A percentile compares a stretch with the other conserved stretches of the same genome.
Evolutionary conservation across 1,140 invertebrate genomes (phyloP).

Genomic region (Triops longicaudatus): DNA sequence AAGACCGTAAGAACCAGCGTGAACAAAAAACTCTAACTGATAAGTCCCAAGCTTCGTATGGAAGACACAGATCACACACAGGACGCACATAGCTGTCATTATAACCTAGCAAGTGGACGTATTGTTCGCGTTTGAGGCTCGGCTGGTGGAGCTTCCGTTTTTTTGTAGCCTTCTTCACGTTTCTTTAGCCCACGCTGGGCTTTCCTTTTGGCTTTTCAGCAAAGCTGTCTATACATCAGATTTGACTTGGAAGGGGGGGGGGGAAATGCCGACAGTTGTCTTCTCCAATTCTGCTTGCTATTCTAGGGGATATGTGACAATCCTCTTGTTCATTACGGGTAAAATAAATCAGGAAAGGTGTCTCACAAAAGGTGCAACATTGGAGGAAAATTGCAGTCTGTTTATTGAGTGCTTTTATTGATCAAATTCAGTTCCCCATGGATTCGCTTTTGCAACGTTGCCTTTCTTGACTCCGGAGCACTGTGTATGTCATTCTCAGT

Average conservation of each 20-base stretch:
- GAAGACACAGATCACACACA: not conserved
- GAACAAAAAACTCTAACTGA: not conserved
- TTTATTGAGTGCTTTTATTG: not conserved
- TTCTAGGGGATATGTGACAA: not conserved
- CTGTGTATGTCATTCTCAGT: not conserved
- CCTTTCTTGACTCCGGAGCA: not conserved
- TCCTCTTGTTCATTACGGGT: not conserved
- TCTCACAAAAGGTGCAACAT: not conserved
- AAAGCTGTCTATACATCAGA: not conserved
- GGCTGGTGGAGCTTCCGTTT: not conserved
- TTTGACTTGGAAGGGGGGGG: not conserved
- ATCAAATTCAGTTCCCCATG: conserved; percentile 11
- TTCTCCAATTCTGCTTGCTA: not conserved
- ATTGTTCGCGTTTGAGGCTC: not conserved
- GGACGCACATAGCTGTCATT: not conserved
- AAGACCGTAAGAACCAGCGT: not conserved
- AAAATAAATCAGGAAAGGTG: not conserved
- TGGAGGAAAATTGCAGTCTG: not conserved
- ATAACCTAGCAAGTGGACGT: not conserved
- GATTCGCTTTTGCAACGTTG: not conserved
- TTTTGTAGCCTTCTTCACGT: not conserved
- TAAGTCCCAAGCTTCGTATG: not conserved
- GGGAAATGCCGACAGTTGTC: not conserved
- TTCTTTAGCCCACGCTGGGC: not conserved
- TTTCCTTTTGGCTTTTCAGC: not conserved